These are phyloP conservation scores for Oreotrochilus melanogaster DNA, from an alignment of 2,113 vertebrate genomes.

Conservation along the genomic window DNA sequence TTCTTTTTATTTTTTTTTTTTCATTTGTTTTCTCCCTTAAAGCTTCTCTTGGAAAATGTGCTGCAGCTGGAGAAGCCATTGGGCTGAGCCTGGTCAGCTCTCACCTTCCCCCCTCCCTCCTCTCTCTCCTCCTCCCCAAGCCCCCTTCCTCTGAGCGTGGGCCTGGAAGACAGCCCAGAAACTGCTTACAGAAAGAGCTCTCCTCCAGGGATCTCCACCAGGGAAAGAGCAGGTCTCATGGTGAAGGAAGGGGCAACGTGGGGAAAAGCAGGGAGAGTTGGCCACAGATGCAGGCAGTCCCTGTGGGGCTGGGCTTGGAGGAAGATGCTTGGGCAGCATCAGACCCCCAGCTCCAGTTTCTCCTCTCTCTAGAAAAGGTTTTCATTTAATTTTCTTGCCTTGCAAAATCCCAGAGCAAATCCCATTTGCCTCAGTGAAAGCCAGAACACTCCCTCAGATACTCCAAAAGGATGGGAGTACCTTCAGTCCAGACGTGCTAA, in stretches of 20 bases:
- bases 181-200: slow-evolving; percentile 18
- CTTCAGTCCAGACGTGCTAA: neutral
- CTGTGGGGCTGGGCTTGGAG: rapidly evolving
- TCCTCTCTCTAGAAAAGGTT: neutral
- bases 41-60: slow-evolving; percentile 63
- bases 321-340: neutral
- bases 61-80: slow-evolving; percentile 78
- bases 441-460: neutral
- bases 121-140: neutral
- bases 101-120: slow-evolving; percentile 29
- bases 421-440: neutral
- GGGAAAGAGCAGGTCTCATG: neutral
- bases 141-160: slow-evolving; percentile 22
- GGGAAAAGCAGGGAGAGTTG: neutral
- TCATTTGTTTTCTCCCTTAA: neutral
- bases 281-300: rapidly evolving
- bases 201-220: neutral
- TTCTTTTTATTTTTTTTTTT: neutral
- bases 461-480: neutral
- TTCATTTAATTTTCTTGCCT: neutral
- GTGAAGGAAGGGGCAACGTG: neutral
- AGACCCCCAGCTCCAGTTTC: neutral
- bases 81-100: slow-evolving; percentile 63
- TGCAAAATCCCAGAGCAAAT: neutral
- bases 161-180: slow-evolving; percentile 74